These are phyloP conservation scores for Ips typographus DNA, from an alignment of 1,140 invertebrate species.

Conservation along the genomic window DNA sequence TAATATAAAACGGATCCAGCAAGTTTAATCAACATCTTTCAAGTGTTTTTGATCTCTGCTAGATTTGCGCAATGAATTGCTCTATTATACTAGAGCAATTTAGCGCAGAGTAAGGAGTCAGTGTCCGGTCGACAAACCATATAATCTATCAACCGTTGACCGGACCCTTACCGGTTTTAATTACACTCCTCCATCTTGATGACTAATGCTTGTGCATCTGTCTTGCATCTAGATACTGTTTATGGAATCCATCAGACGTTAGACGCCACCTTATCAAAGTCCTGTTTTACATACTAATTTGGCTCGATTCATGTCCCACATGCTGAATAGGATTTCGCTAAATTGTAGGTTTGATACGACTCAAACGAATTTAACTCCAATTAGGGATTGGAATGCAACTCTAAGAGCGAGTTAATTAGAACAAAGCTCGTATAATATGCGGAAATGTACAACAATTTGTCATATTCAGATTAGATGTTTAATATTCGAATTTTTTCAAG, in stretches of 20 bases:
- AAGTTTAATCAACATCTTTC: no score
- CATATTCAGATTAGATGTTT: no score
- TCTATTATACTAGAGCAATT: no score
- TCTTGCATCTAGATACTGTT: conserved; percentile 16
- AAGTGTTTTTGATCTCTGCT: no score
- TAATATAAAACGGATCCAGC: no score
- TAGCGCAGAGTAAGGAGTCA: neutral
- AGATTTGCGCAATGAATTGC: no score
- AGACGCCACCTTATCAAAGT: conserved; percentile 7
- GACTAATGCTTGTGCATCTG: conserved; percentile 17
- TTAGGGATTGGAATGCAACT: no score
- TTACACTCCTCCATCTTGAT: conserved; percentile 15
- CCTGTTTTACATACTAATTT: conserved; percentile 15
- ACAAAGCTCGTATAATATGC: no score
- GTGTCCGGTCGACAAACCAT: conserved; percentile 4
- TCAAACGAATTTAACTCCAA: neutral
- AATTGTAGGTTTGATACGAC: neutral
- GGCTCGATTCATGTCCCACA: neutral
- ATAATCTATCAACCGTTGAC: conserved; percentile 13
- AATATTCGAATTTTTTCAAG: no score
- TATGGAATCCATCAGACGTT: conserved; percentile 6
- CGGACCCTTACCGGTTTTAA: conserved; percentile 20
- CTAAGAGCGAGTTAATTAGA: no score
- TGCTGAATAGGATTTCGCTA: neutral
- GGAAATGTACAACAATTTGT: no score